phyloP scores from a whole-genome alignment of 2,113 vertebrate species.

The Piprites chloris region DNA sequence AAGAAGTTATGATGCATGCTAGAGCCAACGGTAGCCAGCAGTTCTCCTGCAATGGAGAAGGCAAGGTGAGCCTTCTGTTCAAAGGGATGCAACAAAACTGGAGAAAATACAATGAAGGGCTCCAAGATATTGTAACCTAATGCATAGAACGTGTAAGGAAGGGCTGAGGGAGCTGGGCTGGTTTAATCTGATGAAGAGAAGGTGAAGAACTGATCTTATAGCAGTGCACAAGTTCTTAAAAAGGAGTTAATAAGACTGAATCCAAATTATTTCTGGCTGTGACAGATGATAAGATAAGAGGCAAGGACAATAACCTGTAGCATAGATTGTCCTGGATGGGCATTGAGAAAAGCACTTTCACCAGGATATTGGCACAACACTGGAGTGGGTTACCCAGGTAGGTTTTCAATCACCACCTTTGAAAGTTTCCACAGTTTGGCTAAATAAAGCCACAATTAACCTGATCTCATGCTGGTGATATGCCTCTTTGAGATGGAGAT shows the following conservation, averaged over 20 bases:
- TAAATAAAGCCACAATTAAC: neutral
- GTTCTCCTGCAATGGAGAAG: neutral
- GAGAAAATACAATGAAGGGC: neutral
- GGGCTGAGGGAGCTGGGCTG: neutral
- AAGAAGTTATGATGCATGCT: neutral
- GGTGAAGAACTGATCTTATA: neutral
- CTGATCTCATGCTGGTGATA: neutral
- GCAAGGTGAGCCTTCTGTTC: neutral
- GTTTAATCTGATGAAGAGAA: neutral
- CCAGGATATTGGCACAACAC: neutral
- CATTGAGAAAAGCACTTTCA: neutral
- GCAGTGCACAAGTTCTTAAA: neutral
- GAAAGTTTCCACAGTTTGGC: neutral
- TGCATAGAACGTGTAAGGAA: neutral
- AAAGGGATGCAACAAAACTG: neutral
- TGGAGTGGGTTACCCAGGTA: neutral
- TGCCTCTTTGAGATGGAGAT: neutral
- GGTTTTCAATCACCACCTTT: neutral
- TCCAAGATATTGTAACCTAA: neutral
- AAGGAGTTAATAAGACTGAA: neutral
- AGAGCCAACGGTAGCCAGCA: neutral
- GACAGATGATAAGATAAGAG: neutral
- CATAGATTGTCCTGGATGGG: neutral
- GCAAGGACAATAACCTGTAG: neutral
- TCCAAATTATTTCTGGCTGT: neutral